Evolutionary conservation across 2,113 vertebrate genomes (phyloP).

Genomic region (Halichoeres trimaculatus): DNA sequence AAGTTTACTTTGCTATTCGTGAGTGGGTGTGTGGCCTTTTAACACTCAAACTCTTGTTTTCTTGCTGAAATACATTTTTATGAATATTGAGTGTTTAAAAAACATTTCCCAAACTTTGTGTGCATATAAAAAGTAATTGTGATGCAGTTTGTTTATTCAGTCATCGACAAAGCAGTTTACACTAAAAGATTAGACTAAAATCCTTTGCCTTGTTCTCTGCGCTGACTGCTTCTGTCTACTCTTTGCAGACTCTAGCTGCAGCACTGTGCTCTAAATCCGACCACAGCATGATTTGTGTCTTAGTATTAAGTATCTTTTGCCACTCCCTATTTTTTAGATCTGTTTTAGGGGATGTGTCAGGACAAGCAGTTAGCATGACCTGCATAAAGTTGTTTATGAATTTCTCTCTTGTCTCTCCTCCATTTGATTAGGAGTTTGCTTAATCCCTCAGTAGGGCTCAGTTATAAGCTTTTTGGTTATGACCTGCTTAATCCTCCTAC

Average conservation of each 20-base stretch:
- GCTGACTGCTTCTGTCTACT: neutral
- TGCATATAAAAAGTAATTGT: neutral
- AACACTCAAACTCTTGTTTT: neutral
- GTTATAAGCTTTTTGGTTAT: conserved; percentile 80
- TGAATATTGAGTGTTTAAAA: neutral
- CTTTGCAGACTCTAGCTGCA: neutral
- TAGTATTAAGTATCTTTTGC: neutral
- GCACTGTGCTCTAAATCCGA: neutral
- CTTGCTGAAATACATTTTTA: neutral
- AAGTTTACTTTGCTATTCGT: no score
- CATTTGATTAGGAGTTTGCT: conserved; percentile 70
- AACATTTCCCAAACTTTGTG: neutral
- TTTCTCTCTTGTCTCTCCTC: conserved; percentile 42
- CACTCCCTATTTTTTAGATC: neutral
- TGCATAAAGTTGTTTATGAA: conserved; percentile 37
- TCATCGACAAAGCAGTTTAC: neutral
- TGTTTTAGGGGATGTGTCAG: neutral
- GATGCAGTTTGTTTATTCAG: neutral
- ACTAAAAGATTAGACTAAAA: neutral
- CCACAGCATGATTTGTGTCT: neutral
- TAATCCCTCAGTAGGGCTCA: conserved; percentile 73
- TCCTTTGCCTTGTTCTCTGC: neutral
- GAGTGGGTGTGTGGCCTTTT: no score
- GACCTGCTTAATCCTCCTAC: conserved; percentile 77
- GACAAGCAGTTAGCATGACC: conserved; percentile 9